Conservation (phyloP, 2,797 vertebrate species). For the Orientallactaga sibirica region DNA sequence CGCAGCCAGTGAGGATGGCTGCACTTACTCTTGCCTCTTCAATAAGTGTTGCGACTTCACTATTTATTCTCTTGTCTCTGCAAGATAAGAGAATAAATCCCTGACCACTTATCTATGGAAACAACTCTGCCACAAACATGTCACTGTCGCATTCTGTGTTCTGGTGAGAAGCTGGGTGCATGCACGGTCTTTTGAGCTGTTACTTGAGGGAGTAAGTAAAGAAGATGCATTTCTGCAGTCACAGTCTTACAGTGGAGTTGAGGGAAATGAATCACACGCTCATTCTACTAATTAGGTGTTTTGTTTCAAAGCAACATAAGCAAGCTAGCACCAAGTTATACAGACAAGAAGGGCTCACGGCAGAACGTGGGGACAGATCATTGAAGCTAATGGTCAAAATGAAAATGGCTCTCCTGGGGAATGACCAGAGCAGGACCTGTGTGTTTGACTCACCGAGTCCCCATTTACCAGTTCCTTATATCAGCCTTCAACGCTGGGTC, state of each 20-base stretch:
- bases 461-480: neutral
- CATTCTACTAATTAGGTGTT: neutral
- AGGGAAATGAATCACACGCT: neutral
- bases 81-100: neutral
- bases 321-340: neutral
- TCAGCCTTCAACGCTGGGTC: too few species aligned
- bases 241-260: neutral
- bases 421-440: neutral
- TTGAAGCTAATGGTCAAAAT: neutral
- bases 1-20: neutral
- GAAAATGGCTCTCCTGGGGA: neutral
- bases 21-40: neutral
- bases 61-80: neutral
- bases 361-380: neutral
- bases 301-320: slow-evolving; percentile 21
- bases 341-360: neutral
- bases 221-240: neutral
- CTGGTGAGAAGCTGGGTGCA: neutral
- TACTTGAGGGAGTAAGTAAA: neutral
- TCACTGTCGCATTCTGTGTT: neutral
- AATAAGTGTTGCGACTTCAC: neutral
- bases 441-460: neutral
- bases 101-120: neutral
- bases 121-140: too few species aligned
- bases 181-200: neutral